Evolutionary conservation across 2,888 invertebrate species (phyloP).

Genomic region (Limnephilus marmoratus): DNA sequence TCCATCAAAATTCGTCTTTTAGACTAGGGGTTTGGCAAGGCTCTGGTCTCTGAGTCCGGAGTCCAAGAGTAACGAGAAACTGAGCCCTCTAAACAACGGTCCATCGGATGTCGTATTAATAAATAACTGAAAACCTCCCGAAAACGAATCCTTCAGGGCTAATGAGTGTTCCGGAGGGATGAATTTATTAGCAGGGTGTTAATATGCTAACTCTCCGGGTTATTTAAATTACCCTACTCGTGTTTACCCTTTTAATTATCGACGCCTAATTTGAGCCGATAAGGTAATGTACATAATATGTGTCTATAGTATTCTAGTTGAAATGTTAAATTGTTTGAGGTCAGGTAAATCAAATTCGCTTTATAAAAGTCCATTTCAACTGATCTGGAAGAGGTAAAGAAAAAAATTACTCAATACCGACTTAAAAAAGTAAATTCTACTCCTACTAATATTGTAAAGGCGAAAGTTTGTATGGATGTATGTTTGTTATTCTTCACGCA

Average conservation of each 20-base stretch:
- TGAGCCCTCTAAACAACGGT: not conserved
- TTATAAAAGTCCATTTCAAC: not conserved
- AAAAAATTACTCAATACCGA: not conserved
- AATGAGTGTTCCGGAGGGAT: conserved; percentile 4
- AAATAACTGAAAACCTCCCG: conserved; percentile 1
- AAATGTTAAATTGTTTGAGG: not conserved
- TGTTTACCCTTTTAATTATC: conserved; percentile 8
- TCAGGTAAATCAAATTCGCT: not conserved
- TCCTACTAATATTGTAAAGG: too few relatives aligned
- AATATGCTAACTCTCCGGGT: conserved; percentile 19
- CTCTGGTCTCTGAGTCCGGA: not conserved
- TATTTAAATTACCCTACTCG: not conserved
- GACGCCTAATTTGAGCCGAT: not conserved
- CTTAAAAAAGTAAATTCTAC: too few relatives aligned
- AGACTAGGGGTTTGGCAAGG: not conserved
- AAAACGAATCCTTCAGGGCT: not conserved
- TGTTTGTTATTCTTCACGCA: too few relatives aligned
- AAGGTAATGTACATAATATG: not conserved
- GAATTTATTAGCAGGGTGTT: conserved; percentile 40
- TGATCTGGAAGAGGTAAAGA: not conserved
- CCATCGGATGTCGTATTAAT: conserved; percentile 23
- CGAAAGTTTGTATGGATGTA: too few relatives aligned
- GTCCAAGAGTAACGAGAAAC: not conserved
- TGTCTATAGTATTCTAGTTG: not conserved
- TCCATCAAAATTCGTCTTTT: not conserved